Base-by-base conservation (phyloP, 2,113 vertebrate genomes). In the Notothenia coriiceps region DNA sequence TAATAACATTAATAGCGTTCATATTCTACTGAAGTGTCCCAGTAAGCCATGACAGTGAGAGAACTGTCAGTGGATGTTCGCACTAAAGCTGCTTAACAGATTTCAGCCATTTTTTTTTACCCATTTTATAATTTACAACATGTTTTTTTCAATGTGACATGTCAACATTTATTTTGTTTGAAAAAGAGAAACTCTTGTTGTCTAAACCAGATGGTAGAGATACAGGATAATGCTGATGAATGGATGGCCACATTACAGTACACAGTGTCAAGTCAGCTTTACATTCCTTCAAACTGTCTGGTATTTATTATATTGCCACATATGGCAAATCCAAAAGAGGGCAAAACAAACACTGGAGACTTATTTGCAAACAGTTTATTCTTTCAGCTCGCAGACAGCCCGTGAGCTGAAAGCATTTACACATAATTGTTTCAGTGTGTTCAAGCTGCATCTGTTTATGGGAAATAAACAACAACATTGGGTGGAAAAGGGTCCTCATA, bases 341-440 rank as follows among this genome's bases (percentile, higher is more conserved):
- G 52, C 13, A 65, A 79, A 79, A 73, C 62, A 82, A 87, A 84
- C 56, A 77, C 7, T 10, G 62, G 35, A 70, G 66, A 77, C 57
- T 54, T 52, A 70, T 73, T 65, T 76, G 57, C 35, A 64, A 79
- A 40, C 62, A 56, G 57, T 13, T 6, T 75, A 43, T 50, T 40
- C 5, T 40, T 40, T 40, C 35, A 40, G 25, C 47, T 67, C 35
- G n/a, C 63, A 29, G 22, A 50, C 46, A 29, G 61, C n/a, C 43
- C 8, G 22, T n/a, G 60, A 79, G 71, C 56, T 59, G 50, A 40
- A 61, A 54, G n/a, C 20, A 78, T 70, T 74, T 20, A 62, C 64
- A 57, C 66, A 20, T 80, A 76, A 82, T 79, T 70, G 70, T 69
- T 85, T 80, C 80, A 72, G 66, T 29, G 70, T 85, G 79, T 43